Conservation (phyloP, 2,888 invertebrate species). For the Platycheirus albimanus region DNA sequence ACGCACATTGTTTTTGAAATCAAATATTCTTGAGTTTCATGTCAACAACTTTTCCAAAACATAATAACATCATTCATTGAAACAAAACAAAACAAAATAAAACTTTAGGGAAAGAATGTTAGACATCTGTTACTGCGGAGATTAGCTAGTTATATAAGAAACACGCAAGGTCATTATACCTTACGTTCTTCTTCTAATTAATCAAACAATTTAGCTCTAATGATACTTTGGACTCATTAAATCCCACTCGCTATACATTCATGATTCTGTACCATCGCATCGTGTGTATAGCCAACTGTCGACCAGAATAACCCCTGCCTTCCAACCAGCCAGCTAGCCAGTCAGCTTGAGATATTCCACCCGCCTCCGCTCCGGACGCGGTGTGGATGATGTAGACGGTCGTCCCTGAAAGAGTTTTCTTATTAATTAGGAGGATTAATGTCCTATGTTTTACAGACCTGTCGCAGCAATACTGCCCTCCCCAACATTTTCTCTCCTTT, state of each 20-base stretch:
- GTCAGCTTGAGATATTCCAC: too few species aligned
- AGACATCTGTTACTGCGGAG: slow-evolving; percentile 20
- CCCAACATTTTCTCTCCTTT: not conserved
- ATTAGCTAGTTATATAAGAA: slow-evolving; percentile 33
- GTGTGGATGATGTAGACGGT: too few species aligned
- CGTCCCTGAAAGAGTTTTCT: slow-evolving; percentile 47
- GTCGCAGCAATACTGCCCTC: slow-evolving; percentile 15
- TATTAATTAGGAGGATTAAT: slow-evolving; percentile 63
- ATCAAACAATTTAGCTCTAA: slow-evolving; percentile 64
- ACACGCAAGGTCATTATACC: slow-evolving; percentile 57
- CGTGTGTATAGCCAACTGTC: slow-evolving; percentile 23
- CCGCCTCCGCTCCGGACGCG: too few species aligned
- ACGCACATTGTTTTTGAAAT: slow-evolving; percentile 13
- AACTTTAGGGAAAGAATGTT: slow-evolving; percentile 18
- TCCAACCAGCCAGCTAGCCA: slow-evolving; percentile 9
- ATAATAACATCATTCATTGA: not conserved
- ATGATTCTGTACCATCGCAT: slow-evolving; percentile 22
- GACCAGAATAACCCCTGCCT: not conserved
- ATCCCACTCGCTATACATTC: slow-evolving; percentile 17
- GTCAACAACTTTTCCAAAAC: slow-evolving; percentile 18
- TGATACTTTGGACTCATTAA: slow-evolving; percentile 60
- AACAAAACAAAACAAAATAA: slow-evolving; percentile 9
- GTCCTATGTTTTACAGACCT: slow-evolving; percentile 59
- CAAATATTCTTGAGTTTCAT: slow-evolving; percentile 12
- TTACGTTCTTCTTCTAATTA: slow-evolving; percentile 59